Evolutionary conservation across 2,797 vertebrate genomes (phyloP), one percentile per base, ranked within the genome.

Genomic region (Ctenopoma multispine): DNA sequence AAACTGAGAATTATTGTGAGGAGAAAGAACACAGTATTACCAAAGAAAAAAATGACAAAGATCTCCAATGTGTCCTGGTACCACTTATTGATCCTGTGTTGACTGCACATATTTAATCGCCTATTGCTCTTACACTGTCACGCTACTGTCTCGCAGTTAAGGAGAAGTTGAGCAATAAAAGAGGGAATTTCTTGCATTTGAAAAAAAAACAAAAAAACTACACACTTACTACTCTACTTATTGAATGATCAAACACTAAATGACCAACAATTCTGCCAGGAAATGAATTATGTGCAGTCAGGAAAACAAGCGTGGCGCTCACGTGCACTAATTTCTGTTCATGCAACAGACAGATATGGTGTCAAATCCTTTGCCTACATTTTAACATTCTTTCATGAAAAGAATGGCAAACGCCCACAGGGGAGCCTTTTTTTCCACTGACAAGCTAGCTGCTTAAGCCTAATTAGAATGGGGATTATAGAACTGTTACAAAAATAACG

Each of bases 391-490:
- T 89, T 90, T 90, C 81, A 92, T 90, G 87, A 84, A 81, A 87
- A 90, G 85, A 93, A 84, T 87, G 90, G 75, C 89, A 86, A 88
- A 92, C 90, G 84, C 92, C 92, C 89, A 92, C 93, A 53, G 77
- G 58, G 87, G 72, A 70, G 77, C 86, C 79, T 86, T 82, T 78
- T 69, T 78, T 69, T 78, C 77, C 55, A 59, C 86, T 92, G 92
- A 90, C 89, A 90, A 92, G 91, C 91, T 89, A 87, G 91, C 86
- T 91, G 88, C 92, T 93, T 92, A 88, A 87, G 84, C 79, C 83
- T 90, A 92, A 94, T 94, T 94, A 94, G 83, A 92, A 94, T 91
- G 89, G 84, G 85, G 89, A 92, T 92, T 89, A 92, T 88, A 84
- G 90, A 93, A 93, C 78, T 72, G 90, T 91, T 87, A 88, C 86